A percentile compares a stretch with the other conserved stretches of the same genome.
Conservation (phyloP, 2,888 invertebrate species). For the Pristionchus fissidentatus region DNA sequence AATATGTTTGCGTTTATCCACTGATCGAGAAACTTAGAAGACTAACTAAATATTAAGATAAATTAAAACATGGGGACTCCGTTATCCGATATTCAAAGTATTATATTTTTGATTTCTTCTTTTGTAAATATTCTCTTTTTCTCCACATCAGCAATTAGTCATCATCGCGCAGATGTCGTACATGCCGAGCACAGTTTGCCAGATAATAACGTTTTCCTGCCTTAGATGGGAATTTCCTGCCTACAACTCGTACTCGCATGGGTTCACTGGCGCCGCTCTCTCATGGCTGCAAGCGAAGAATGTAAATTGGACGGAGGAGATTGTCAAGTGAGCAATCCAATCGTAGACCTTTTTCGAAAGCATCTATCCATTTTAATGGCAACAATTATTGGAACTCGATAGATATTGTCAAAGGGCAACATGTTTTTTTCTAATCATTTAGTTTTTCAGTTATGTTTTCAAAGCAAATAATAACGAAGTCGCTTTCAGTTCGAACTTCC, state of each 20-base stretch:
- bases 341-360: neutral
- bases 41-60: too few species aligned
- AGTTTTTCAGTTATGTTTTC: neutral
- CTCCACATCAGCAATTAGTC: too few species aligned
- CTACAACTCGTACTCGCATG: constrained; percentile 63
- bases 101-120: too few species aligned
- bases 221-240: constrained; percentile 61
- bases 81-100: too few species aligned
- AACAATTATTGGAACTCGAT: too few species aligned
- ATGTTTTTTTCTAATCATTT: neutral
- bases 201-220: neutral
- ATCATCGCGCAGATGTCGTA: too few species aligned
- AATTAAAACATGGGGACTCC: too few species aligned
- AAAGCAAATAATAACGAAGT: neutral
- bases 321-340: constrained; percentile 44
- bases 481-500: constrained; percentile 50
- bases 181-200: too few species aligned
- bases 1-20: too few species aligned
- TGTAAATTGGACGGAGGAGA: constrained; percentile 44
- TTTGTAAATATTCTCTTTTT: too few species aligned
- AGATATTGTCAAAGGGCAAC: neutral
- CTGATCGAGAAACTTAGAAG: too few species aligned
- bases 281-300: constrained; percentile 52
- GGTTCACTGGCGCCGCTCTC: constrained; percentile 54
- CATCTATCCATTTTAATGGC: too few species aligned